Conservation (phyloP, 2,888 invertebrate genomes). For the Abrostola tripartita region DNA sequence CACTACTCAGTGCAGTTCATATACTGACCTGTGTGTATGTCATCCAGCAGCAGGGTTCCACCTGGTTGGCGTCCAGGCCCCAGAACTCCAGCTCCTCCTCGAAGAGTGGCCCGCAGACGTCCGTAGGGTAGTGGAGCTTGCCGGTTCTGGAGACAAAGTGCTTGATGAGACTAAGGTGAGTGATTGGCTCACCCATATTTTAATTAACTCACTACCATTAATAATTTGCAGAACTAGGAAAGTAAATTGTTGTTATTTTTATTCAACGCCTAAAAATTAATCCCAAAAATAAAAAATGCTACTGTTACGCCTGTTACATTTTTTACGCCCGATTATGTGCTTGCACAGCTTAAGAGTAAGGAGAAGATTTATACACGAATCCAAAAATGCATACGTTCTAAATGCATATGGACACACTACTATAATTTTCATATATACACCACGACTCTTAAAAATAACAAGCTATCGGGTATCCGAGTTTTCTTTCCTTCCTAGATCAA, state of each 20-base stretch:
- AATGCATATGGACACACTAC: background rate
- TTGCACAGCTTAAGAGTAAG: too few relatives aligned
- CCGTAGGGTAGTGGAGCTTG: conserved; percentile 99
- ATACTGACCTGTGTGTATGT: conserved; percentile 95
- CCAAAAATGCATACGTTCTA: too few relatives aligned
- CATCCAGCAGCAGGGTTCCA: conserved; percentile 99
- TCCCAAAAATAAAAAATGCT: too few relatives aligned
- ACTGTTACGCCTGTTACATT: too few relatives aligned
- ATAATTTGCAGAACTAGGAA: too few relatives aligned
- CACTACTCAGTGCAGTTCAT: too few relatives aligned
- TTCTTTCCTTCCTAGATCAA: conserved; percentile 35
- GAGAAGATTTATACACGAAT: too few relatives aligned
- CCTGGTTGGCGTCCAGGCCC: conserved; percentile 99
- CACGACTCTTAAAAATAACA: background rate
- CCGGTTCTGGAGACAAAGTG: conserved; percentile 91
- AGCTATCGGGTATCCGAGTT: background rate
- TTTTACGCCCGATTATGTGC: too few relatives aligned
- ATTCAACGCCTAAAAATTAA: too few relatives aligned
- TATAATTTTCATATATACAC: background rate
- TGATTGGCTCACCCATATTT: background rate
- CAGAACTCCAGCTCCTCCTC: conserved; percentile 99
- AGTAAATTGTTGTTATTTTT: too few relatives aligned
- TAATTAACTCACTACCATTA: too few relatives aligned
- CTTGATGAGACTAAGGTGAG: conserved; percentile 5
- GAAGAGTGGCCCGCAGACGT: conserved; percentile 99